Percentiles rank a stretch among this genome's conserved stretches.
Evolutionary conservation across 2,888 invertebrate species (phyloP).

Genomic region (Thereva nobilitata): DNA sequence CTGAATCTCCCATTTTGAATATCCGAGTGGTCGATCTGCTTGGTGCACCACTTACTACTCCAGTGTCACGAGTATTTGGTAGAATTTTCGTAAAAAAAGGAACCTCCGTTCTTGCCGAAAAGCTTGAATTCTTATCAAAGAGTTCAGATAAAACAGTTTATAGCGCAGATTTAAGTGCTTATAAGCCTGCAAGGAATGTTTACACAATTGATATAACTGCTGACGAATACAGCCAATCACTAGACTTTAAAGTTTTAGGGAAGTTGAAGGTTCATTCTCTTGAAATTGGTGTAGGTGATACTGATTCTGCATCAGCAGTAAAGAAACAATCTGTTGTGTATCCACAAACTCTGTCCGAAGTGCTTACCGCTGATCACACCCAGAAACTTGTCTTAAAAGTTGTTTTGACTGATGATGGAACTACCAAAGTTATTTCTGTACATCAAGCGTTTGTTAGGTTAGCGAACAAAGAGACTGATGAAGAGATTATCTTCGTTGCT

Average conservation of each 20-base stretch:
- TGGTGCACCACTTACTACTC: constrained; percentile 66
- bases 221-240: constrained; percentile 64
- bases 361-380: constrained; percentile 83
- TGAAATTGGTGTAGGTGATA: constrained; percentile 87
- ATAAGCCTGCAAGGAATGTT: constrained; percentile 80
- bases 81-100: constrained; percentile 59
- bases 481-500: constrained; percentile 92
- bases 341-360: constrained; percentile 71
- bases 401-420: constrained; percentile 71
- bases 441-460: constrained; percentile 89
- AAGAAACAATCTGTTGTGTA: constrained; percentile 73
- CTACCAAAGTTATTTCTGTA: constrained; percentile 70
- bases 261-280: constrained; percentile 75
- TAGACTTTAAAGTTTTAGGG: constrained; percentile 73
- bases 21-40: constrained; percentile 76
- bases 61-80: constrained; percentile 48
- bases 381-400: constrained; percentile 87
- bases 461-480: constrained; percentile 65
- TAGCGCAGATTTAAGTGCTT: constrained; percentile 74
- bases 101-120: constrained; percentile 65
- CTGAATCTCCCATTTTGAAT: constrained; percentile 72
- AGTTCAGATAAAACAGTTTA: constrained; percentile 71
- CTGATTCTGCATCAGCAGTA: constrained; percentile 84
- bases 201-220: constrained; percentile 81
- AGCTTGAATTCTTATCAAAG: constrained; percentile 67